Percentiles rank a stretch among this genome's conserved stretches.
phyloP scores from a whole-genome alignment of 2,888 invertebrate species.

The Dione juno region DNA sequence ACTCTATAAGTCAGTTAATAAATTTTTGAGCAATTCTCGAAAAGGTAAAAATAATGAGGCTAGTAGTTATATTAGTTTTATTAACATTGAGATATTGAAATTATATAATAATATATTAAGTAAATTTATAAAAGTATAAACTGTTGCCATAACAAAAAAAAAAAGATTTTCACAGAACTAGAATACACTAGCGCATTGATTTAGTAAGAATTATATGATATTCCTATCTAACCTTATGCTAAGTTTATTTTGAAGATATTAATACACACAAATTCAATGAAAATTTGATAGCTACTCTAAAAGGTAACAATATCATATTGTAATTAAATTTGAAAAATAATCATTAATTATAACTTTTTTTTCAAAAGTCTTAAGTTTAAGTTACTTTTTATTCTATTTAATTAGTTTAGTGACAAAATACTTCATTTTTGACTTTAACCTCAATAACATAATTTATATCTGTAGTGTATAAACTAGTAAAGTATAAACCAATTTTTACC shows the following conservation, averaged over 20 bases:
- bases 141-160: not conserved
- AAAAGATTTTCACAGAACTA: not conserved
- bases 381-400: too few relatives aligned
- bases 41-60: not conserved
- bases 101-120: slow-evolving; percentile 1
- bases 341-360: too few relatives aligned
- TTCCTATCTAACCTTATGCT: slow-evolving; percentile 3
- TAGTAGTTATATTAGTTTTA: not conserved
- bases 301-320: too few relatives aligned
- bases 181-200: not conserved
- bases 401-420: too few relatives aligned
- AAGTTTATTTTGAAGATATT: not conserved
- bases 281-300: not conserved
- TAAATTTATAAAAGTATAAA: slow-evolving; percentile 23
- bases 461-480: too few relatives aligned
- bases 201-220: not conserved
- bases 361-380: too few relatives aligned
- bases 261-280: not conserved
- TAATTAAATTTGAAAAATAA: too few relatives aligned
- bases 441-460: too few relatives aligned
- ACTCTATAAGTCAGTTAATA: too few relatives aligned
- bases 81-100: slow-evolving; percentile 17
- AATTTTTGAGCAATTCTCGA: too few relatives aligned
- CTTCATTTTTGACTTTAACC: too few relatives aligned
- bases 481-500: too few relatives aligned